These are phyloP conservation scores for Adoxophyes honmai DNA, from an alignment of 1,140 invertebrate genomes.

Conservation along the genomic window DNA sequence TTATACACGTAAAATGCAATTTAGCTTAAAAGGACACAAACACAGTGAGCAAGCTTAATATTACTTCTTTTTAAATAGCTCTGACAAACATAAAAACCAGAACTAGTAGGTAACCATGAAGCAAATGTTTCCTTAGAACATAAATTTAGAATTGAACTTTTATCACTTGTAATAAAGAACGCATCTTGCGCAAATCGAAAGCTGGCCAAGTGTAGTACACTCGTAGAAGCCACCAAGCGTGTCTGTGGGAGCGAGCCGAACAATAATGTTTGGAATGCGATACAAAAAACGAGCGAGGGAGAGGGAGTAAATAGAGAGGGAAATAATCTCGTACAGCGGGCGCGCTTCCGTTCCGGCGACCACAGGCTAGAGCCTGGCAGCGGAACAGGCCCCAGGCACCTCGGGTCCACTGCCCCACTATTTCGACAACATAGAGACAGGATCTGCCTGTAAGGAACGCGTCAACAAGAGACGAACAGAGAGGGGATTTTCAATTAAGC, in stretches of 20 bases:
- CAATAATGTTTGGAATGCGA: constrained; percentile 54
- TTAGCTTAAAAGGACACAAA: too few species aligned
- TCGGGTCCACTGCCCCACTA: too few species aligned
- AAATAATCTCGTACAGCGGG: constrained; percentile 20
- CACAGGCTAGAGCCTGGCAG: not conserved
- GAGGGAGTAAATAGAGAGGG: constrained; percentile 25
- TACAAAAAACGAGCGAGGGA: constrained; percentile 38
- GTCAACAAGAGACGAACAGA: not conserved
- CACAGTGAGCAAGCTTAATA: too few species aligned
- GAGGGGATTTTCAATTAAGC: not conserved
- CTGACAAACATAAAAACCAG: too few species aligned
- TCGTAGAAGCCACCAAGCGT: constrained; percentile 25
- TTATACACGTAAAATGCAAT: too few species aligned
- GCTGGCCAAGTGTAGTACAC: not conserved
- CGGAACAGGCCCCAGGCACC: too few species aligned
- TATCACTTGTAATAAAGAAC: constrained; percentile 16
- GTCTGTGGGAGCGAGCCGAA: constrained; percentile 45
- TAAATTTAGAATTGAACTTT: constrained; percentile 16
- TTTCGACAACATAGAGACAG: too few species aligned
- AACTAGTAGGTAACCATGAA: too few species aligned
- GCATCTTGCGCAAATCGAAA: not conserved
- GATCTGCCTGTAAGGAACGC: not conserved
- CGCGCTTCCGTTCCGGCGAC: constrained; percentile 37
- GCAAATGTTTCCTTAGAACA: too few species aligned
- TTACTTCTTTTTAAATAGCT: too few species aligned